A percentile compares a stretch with the other conserved stretches of the same genome.
Evolutionary conservation across 2,888 invertebrate genomes (phyloP).

Genomic region (Sinohyriopsis cumingii): DNA sequence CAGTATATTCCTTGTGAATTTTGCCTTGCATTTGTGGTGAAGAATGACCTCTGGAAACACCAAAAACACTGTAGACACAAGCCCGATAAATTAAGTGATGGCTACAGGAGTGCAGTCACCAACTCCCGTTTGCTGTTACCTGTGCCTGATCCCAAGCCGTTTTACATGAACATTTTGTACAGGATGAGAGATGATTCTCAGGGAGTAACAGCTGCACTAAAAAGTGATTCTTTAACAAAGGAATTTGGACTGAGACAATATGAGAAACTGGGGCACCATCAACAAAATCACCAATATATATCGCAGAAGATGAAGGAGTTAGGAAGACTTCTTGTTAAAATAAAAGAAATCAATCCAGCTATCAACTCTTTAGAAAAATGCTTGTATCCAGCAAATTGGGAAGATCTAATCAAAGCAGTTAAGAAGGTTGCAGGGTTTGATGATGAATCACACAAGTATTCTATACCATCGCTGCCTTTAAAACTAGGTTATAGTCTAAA

Average conservation of each 20-base stretch:
- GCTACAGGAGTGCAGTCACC: neutral
- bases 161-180: conserved; percentile 11
- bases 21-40: conserved; percentile 10
- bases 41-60: conserved; percentile 23
- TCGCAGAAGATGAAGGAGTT: conserved; percentile 17
- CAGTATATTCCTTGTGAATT: conserved; percentile 19
- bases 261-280: conserved; percentile 10
- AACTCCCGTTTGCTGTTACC: neutral
- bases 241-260: conserved; percentile 15
- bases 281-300: conserved; percentile 9
- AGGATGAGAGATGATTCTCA: conserved; percentile 21
- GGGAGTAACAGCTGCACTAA: conserved; percentile 7
- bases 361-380: conserved; percentile 10
- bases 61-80: no score
- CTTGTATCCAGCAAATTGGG: conserved; percentile 10
- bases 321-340: conserved; percentile 6
- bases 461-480: conserved; percentile 20
- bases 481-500: conserved; percentile 19
- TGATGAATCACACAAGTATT: conserved; percentile 6
- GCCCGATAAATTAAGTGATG: no score
- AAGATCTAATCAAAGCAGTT: conserved; percentile 6
- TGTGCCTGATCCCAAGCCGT: neutral
- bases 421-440: conserved; percentile 16
- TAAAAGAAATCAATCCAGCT: conserved; percentile 8
- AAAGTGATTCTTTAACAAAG: conserved; percentile 14